Evolutionary conservation across 1,140 invertebrate species (phyloP).

Genomic region (Bombus ignitus): DNA sequence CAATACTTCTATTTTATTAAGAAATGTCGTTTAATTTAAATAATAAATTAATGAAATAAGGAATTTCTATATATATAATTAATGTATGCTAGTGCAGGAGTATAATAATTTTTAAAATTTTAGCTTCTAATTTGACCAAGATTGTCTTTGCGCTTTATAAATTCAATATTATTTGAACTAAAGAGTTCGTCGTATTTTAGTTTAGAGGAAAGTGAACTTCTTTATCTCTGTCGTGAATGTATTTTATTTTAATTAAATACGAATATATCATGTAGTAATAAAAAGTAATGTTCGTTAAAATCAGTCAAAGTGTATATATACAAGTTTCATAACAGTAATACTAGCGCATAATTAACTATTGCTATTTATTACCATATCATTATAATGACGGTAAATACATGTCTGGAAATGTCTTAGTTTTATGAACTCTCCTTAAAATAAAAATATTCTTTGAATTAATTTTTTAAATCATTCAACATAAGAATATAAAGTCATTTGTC

Average conservation of each 20-base stretch:
- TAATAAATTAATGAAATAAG: not conserved
- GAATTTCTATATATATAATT: not conserved
- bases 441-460: constrained; percentile 11
- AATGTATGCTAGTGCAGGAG: too few species aligned
- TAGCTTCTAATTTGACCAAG: not conserved
- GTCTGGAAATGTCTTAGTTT: not conserved
- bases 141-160: not conserved
- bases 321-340: not conserved
- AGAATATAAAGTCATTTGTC: not conserved
- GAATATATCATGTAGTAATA: not conserved
- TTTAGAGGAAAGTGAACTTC: not conserved
- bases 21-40: not conserved
- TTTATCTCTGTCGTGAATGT: not conserved
- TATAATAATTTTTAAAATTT: not conserved
- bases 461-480: not conserved
- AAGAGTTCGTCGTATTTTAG: not conserved
- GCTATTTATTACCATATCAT: constrained; percentile 2
- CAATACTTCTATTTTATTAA: not conserved
- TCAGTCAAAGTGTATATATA: not conserved
- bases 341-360: constrained; percentile 16
- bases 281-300: not conserved
- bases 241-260: constrained; percentile 37
- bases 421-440: not conserved
- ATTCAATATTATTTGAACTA: not conserved
- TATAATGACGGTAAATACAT: not conserved